phyloP scores from a whole-genome alignment of 2,888 invertebrate genomes.

The Athetis lepigone region DNA sequence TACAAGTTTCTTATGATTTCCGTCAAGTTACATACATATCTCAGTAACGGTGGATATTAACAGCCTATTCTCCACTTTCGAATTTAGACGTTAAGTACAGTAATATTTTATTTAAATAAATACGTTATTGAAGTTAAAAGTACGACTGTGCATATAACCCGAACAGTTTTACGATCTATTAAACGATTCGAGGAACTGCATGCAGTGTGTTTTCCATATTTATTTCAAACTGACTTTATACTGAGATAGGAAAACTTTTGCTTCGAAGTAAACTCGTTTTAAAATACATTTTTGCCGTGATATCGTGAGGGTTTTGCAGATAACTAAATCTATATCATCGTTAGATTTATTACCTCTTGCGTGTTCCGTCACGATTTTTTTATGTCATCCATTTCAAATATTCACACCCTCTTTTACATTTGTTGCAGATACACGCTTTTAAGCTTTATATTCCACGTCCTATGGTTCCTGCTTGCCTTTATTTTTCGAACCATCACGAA shows the following conservation, averaged over 20 bases:
- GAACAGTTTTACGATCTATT: constrained; percentile 16
- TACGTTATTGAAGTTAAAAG: constrained; percentile 16
- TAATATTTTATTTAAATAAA: not conserved
- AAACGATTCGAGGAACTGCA: not conserved
- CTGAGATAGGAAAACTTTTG: constrained; percentile 25
- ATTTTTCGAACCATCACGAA: constrained; percentile 60
- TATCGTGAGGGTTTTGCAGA: not conserved
- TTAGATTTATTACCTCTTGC: not conserved
- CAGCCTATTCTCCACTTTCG: not conserved
- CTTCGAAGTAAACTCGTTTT: constrained; percentile 5
- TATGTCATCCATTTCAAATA: not conserved
- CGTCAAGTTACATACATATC: too few relatives aligned
- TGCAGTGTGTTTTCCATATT: constrained; percentile 24
- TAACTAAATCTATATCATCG: not conserved
- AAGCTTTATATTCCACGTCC: constrained; percentile 71
- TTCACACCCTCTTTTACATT: not conserved
- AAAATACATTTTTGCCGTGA: constrained; percentile 7
- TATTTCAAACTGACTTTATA: constrained; percentile 41
- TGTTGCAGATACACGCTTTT: constrained; percentile 75
- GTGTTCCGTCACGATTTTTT: not conserved
- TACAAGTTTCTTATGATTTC: too few relatives aligned
- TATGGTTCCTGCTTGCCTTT: constrained; percentile 75
- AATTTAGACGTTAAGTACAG: not conserved
- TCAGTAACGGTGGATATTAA: not conserved
- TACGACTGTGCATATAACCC: not conserved